These are phyloP conservation scores for Drosophila lacertosa DNA, from an alignment of 1,140 invertebrate species.

Conservation along the genomic window DNA sequence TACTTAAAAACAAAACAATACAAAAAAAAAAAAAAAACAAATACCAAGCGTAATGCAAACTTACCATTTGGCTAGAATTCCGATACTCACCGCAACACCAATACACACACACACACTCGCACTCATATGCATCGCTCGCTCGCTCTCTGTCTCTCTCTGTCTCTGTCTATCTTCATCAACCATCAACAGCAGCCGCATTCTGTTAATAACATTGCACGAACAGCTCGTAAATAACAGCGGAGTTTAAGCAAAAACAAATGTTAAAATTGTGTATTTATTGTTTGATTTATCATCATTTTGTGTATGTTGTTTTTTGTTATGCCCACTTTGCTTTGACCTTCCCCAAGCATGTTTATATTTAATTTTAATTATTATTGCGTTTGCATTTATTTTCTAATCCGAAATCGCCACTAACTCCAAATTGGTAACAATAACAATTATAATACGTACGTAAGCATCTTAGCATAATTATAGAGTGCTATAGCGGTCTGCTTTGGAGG, in stretches of 20 bases:
- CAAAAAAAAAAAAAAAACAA: slow-evolving; percentile 20
- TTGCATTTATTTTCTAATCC: slow-evolving; percentile 37
- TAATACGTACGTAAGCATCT: slow-evolving; percentile 19
- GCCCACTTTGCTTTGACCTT: slow-evolving; percentile 40
- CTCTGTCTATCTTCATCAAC: neutral
- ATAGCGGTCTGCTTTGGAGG: slow-evolving; percentile 12
- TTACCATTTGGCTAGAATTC: slow-evolving; percentile 67
- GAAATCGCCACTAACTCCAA: slow-evolving; percentile 20
- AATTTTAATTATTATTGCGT: slow-evolving; percentile 35
- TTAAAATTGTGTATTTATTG: slow-evolving; percentile 14
- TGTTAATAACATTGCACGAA: slow-evolving; percentile 69
- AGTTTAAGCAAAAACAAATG: slow-evolving; percentile 16
- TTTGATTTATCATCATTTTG: slow-evolving; percentile 23
- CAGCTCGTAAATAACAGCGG: slow-evolving; percentile 54
- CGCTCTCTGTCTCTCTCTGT: slow-evolving; percentile 7
- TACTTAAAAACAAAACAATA: slow-evolving; percentile 55
- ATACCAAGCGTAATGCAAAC: slow-evolving; percentile 39
- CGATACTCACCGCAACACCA: slow-evolving; percentile 56
- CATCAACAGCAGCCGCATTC: slow-evolving; percentile 24
- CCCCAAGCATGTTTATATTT: slow-evolving; percentile 61
- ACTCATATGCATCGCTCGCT: slow-evolving; percentile 30
- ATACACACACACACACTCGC: slow-evolving; percentile 31
- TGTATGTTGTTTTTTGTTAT: slow-evolving; percentile 35
- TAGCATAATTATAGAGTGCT: slow-evolving; percentile 9
- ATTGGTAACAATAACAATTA: slow-evolving; percentile 34